Conservation (phyloP, 2,888 invertebrate species). For the Phortica magna region DNA sequence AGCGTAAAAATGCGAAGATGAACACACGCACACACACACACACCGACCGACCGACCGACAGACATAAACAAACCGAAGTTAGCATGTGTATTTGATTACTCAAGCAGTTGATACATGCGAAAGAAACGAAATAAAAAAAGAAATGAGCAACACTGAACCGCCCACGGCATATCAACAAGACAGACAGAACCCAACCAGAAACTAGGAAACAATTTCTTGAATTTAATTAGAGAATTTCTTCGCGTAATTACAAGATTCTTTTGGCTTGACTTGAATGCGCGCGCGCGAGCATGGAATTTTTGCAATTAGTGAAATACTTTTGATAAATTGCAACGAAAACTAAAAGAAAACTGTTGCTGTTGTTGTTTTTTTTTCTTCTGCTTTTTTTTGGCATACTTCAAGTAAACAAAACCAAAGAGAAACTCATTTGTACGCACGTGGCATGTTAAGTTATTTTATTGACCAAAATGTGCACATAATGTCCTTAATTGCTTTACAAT, state of each 20-base stretch:
- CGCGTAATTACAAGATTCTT: conserved; percentile 71
- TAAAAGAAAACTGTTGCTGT: neutral
- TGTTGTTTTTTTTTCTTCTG: neutral
- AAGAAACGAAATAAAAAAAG: neutral
- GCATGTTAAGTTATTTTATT: neutral
- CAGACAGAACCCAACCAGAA: conserved; percentile 35
- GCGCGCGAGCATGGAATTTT: neutral
- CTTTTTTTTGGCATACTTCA: neutral
- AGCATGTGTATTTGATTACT: conserved; percentile 25
- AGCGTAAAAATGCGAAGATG: conserved; percentile 69
- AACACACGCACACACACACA: conserved; percentile 44
- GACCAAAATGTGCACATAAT: neutral
- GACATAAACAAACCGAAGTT: conserved; percentile 25
- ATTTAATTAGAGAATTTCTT: conserved; percentile 69
- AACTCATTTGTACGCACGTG: neutral
- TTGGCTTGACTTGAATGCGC: conserved; percentile 51
- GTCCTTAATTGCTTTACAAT: neutral
- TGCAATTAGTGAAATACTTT: conserved; percentile 21
- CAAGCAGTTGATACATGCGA: neutral
- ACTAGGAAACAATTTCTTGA: conserved; percentile 67
- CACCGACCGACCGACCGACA: conserved; percentile 46
- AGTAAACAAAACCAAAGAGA: neutral
- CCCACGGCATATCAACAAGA: neutral
- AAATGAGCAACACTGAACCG: neutral
- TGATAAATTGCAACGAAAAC: neutral